A percentile compares a stretch with the other conserved stretches of the same genome.
These are phyloP conservation scores for Cynodonichthys magdalenae DNA, from an alignment of 2,797 vertebrate genomes.

Conservation along the genomic window DNA sequence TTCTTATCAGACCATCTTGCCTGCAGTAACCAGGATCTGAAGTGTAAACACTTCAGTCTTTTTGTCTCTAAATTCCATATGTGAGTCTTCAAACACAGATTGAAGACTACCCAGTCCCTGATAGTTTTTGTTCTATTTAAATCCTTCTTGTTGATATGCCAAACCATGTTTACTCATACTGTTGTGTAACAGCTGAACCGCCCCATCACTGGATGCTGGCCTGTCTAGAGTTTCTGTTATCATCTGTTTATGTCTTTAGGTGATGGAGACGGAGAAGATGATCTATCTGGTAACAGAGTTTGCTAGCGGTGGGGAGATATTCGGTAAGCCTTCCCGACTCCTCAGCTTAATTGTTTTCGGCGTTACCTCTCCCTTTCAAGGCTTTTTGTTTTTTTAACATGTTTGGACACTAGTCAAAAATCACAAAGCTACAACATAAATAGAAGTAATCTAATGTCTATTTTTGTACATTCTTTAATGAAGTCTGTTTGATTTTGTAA, in stretches of 20 bases:
- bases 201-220: slow-evolving; percentile 26
- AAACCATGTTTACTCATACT: slow-evolving; percentile 44
- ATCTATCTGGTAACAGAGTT: slow-evolving; percentile 99
- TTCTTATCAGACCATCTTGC: not conserved
- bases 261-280: slow-evolving; percentile 98
- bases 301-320: slow-evolving; percentile 97
- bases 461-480: too few species aligned
- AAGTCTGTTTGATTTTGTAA: too few species aligned
- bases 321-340: slow-evolving; percentile 84
- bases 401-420: too few species aligned
- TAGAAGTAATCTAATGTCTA: too few species aligned
- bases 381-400: not conserved
- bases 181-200: slow-evolving; percentile 50
- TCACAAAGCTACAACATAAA: too few species aligned
- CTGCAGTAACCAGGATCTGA: not conserved
- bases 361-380: not conserved
- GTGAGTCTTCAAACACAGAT: slow-evolving; percentile 5
- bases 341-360: not conserved
- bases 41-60: not conserved
- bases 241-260: slow-evolving; percentile 79
- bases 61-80: not conserved
- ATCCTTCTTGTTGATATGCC: slow-evolving; percentile 24
- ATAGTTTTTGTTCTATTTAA: slow-evolving; percentile 35
- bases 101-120: slow-evolving; percentile 9
- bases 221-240: slow-evolving; percentile 29